These are phyloP conservation scores for Gymnothorax javanicus DNA, from an alignment of 2,797 vertebrate species.

Conservation along the genomic window DNA sequence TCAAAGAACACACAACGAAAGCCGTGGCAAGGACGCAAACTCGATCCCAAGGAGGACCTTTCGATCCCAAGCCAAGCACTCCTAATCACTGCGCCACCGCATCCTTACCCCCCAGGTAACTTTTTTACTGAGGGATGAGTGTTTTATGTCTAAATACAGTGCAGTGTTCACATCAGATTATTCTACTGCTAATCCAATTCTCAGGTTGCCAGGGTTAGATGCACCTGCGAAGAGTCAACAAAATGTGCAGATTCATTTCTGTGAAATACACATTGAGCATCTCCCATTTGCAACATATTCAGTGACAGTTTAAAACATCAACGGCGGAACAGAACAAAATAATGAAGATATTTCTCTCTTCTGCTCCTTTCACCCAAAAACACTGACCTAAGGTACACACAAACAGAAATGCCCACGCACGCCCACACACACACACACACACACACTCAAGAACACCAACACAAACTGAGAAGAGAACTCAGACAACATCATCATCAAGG, in stretches of 20 bases:
- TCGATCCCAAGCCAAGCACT: too few relatives aligned
- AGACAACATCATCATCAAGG: background rate
- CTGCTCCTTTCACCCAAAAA: slow-evolving; percentile 33
- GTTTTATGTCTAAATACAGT: too few relatives aligned
- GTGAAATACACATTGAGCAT: background rate
- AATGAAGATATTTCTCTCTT: background rate
- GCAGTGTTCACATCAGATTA: background rate
- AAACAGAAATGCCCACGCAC: slow-evolving; percentile 44
- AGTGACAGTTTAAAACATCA: background rate
- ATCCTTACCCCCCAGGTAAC: too few relatives aligned
- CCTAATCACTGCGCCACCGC: too few relatives aligned
- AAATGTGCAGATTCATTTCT: background rate
- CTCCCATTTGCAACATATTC: background rate
- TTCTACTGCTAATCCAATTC: background rate
- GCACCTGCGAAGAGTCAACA: background rate
- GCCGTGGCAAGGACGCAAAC: too few relatives aligned
- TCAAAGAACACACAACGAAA: too few relatives aligned
- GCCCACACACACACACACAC: slow-evolving; percentile 7
- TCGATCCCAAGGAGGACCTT: too few relatives aligned
- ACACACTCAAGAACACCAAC: slow-evolving; percentile 26
- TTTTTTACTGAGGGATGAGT: too few relatives aligned
- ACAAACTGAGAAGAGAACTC: background rate
- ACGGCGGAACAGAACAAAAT: background rate
- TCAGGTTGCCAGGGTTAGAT: background rate
- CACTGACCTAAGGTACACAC: slow-evolving; percentile 9